Percentiles rank a stretch among this genome's conserved stretches.
Conservation (phyloP, 2,113 vertebrate species). For the Chitala chitala region DNA sequence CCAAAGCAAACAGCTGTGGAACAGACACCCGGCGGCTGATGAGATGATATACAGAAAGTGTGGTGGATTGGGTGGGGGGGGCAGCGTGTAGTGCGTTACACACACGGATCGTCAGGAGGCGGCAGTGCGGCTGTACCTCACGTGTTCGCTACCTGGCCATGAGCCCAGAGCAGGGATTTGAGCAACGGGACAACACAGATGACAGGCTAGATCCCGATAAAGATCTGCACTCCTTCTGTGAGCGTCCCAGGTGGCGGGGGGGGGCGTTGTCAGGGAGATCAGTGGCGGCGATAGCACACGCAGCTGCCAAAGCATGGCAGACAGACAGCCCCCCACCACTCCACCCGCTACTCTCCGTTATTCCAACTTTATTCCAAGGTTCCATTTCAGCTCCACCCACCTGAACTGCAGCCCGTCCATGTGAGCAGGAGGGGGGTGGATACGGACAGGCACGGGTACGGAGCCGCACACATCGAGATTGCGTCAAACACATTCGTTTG, state of each 20-base stretch:
- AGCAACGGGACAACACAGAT: constrained; percentile 53
- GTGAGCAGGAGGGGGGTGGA: too few species aligned
- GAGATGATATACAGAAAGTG: neutral
- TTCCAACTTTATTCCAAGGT: too few species aligned
- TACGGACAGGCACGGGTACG: too few species aligned
- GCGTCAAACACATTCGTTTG: too few species aligned
- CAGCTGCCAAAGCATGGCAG: too few species aligned
- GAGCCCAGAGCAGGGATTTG: constrained; percentile 30
- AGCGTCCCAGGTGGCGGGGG: constrained; percentile 39
- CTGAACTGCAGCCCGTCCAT: too few species aligned
- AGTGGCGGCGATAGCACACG: constrained; percentile 50
- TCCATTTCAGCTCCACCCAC: too few species aligned
- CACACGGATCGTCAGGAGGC: neutral
- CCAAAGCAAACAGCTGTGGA: neutral
- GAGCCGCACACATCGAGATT: too few species aligned
- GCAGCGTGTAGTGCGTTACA: neutral
- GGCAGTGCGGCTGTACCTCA: neutral
- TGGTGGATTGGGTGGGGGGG: constrained; percentile 21
- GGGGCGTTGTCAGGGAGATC: constrained; percentile 40
- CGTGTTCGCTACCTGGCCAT: too few species aligned
- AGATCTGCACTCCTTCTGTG: constrained; percentile 49
- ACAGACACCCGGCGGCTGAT: neutral
- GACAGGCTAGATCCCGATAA: constrained; percentile 52
- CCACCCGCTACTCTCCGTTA: too few species aligned
- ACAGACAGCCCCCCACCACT: too few species aligned